Conservation (phyloP, 1,140 invertebrate genomes). For the Saccostrea echinata region DNA sequence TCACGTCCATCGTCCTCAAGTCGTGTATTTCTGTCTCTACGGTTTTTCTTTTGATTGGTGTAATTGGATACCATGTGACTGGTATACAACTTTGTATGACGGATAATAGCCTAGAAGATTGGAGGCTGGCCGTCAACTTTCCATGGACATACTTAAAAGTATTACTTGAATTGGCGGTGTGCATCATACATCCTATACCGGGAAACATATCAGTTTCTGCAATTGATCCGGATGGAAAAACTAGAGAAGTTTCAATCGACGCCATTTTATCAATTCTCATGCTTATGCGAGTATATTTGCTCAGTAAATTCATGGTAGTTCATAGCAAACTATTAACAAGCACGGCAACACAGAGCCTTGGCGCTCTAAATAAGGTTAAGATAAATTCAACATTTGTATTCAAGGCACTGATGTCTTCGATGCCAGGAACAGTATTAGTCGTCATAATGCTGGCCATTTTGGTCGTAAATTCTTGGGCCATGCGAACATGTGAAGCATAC, state of each 20-base stretch:
- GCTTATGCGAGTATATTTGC: conserved; percentile 77
- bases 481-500: conserved; percentile 76
- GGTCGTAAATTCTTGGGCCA: conserved; percentile 76
- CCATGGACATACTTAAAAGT: conserved; percentile 66
- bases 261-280: conserved; percentile 78
- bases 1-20: conserved; percentile 71
- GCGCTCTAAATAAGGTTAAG: conserved; percentile 78
- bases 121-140: conserved; percentile 69
- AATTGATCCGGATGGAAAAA: conserved; percentile 54
- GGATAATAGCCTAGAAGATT: conserved; percentile 74
- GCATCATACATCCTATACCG: conserved; percentile 74
- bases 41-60: conserved; percentile 66
- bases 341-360: conserved; percentile 77
- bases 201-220: conserved; percentile 66
- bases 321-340: conserved; percentile 77
- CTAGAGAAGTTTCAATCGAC: conserved; percentile 69
- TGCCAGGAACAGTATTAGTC: conserved; percentile 75
- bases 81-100: conserved; percentile 72
- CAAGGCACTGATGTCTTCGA: conserved; percentile 79
- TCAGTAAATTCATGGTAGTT: conserved; percentile 76
- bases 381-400: conserved; percentile 79
- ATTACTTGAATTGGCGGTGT: conserved; percentile 69
- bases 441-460: conserved; percentile 74
- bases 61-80: conserved; percentile 72
- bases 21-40: conserved; percentile 85